A percentile compares a stretch with the other conserved stretches of the same genome.
Conservation (phyloP, 2,888 invertebrate species). For the Alitta virens region DNA sequence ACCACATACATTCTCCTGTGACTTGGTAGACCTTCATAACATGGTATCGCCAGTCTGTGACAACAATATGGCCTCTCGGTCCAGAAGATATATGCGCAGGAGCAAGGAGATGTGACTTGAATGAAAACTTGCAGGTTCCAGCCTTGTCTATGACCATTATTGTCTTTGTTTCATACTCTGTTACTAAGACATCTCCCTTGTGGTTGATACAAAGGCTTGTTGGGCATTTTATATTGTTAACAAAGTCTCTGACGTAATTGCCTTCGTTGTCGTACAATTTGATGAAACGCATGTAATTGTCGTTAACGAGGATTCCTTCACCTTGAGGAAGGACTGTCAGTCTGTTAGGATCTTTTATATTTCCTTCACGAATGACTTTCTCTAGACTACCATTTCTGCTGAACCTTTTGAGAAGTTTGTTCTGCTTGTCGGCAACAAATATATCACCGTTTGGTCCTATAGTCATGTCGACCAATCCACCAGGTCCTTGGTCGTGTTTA, state of each 20-base stretch:
- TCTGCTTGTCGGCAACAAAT: slow-evolving; percentile 23
- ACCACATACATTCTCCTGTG: slow-evolving; percentile 11
- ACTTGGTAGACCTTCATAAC: slow-evolving; percentile 10
- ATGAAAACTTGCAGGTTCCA: not conserved
- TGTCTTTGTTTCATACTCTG: slow-evolving; percentile 18
- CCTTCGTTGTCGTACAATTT: slow-evolving; percentile 15
- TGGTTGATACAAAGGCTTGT: slow-evolving; percentile 15
- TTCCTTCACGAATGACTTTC: slow-evolving; percentile 10
- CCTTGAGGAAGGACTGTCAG: slow-evolving; percentile 8
- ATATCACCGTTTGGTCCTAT: slow-evolving; percentile 10
- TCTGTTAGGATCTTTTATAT: slow-evolving; percentile 20
- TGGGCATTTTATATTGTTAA: slow-evolving; percentile 17
- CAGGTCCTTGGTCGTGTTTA: slow-evolving; percentile 13
- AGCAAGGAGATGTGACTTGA: slow-evolving; percentile 10
- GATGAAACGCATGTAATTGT: slow-evolving; percentile 7
- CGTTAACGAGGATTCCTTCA: slow-evolving; percentile 18
- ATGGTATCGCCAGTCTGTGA: slow-evolving; percentile 18
- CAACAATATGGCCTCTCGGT: slow-evolving; percentile 9
- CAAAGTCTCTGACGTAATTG: slow-evolving; percentile 7
- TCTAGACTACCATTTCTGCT: slow-evolving; percentile 16
- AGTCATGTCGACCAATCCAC: slow-evolving; percentile 24
- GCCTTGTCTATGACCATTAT: slow-evolving; percentile 7
- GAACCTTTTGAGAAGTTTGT: slow-evolving; percentile 23
- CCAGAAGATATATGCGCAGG: slow-evolving; percentile 22
- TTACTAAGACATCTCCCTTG: slow-evolving; percentile 17